Conservation (phyloP, 2,888 invertebrate genomes). For the Spilosoma lubricipeda region DNA sequence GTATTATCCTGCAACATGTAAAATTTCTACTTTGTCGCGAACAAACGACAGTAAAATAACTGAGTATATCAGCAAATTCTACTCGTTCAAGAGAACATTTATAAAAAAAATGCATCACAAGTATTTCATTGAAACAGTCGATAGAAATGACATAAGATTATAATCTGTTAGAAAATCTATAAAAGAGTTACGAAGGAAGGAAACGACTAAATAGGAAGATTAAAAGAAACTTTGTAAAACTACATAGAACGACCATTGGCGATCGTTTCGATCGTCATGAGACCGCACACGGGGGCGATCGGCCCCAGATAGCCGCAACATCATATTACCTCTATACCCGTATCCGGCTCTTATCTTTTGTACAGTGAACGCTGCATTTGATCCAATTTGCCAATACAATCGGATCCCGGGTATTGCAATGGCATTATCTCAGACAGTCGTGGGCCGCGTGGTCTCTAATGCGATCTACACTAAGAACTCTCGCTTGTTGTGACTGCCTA, state of each 20-base stretch:
- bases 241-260: slow-evolving; percentile 62
- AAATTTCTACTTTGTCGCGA: slow-evolving; percentile 11
- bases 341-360: slow-evolving; percentile 82
- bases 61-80: slow-evolving; percentile 8
- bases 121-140: slow-evolving; percentile 46
- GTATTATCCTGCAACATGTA: slow-evolving; percentile 19
- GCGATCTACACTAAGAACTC: slow-evolving; percentile 76
- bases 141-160: slow-evolving; percentile 52
- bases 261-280: slow-evolving; percentile 59
- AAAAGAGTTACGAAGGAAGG: slow-evolving; percentile 57
- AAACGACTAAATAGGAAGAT: slow-evolving; percentile 61
- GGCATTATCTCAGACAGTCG: slow-evolving; percentile 80
- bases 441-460: slow-evolving; percentile 75
- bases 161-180: slow-evolving; percentile 58
- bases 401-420: slow-evolving; percentile 84
- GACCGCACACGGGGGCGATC: slow-evolving; percentile 62
- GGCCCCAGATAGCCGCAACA: slow-evolving; percentile 71
- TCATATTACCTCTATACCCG: slow-evolving; percentile 73
- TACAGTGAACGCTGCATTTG: slow-evolving; percentile 84
- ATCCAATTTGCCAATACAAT: slow-evolving; percentile 87
- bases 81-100: slow-evolving; percentile 21
- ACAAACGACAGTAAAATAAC: slow-evolving; percentile 7
- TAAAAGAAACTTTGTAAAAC: slow-evolving; percentile 60
- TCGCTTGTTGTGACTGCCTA: slow-evolving; percentile 61
- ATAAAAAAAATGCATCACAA: slow-evolving; percentile 28